These are phyloP conservation scores for Margaritifera margaritifera DNA, from an alignment of 2,888 invertebrate genomes.

Conservation along the genomic window DNA sequence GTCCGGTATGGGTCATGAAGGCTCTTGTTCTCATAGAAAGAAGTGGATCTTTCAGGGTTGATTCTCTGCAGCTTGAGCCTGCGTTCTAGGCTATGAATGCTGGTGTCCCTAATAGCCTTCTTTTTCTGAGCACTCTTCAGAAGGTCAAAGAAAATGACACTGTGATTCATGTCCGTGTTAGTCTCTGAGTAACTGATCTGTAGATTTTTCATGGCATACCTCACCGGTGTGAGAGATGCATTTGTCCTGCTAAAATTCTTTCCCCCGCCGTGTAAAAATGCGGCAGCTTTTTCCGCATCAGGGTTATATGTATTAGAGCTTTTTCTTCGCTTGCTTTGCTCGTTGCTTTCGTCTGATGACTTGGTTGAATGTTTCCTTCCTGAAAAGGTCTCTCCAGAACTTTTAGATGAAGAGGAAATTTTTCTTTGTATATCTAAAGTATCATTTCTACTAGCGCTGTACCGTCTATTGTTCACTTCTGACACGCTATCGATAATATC, in stretches of 20 bases:
- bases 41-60: constrained; percentile 41
- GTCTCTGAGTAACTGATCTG: constrained; percentile 57
- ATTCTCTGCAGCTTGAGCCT: constrained; percentile 43
- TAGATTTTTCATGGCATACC: constrained; percentile 44
- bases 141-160: constrained; percentile 54
- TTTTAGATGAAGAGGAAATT: too few species aligned
- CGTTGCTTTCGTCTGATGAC: neutral
- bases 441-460: too few species aligned
- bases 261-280: constrained; percentile 43
- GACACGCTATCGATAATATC: too few species aligned
- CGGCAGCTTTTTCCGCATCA: constrained; percentile 46
- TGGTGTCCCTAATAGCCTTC: constrained; percentile 36
- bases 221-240: constrained; percentile 41
- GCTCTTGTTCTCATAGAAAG: constrained; percentile 43
- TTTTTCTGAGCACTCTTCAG: constrained; percentile 45
- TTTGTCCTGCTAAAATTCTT: constrained; percentile 49
- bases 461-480: too few species aligned
- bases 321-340: constrained; percentile 6
- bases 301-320: constrained; percentile 46
- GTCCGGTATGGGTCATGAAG: constrained; percentile 36
- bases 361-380: neutral
- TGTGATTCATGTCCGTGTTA: constrained; percentile 52
- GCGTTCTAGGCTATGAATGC: constrained; percentile 46
- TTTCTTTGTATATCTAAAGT: too few species aligned
- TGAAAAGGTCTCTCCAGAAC: neutral